Conservation (phyloP, 2,888 invertebrate species). For the Brachypterus glaber region DNA sequence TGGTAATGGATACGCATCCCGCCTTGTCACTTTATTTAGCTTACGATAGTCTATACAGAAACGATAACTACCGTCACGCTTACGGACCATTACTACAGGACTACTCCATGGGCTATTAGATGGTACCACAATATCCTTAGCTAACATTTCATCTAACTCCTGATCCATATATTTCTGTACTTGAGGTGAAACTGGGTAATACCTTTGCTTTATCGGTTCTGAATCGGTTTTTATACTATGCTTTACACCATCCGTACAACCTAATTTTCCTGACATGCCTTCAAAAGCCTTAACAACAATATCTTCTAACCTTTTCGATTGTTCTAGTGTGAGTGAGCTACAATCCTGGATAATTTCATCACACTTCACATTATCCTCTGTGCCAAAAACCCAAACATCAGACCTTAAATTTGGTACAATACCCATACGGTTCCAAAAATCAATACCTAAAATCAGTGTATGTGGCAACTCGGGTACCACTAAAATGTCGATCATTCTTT, state of each 20-base stretch:
- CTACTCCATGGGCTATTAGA: too few species aligned
- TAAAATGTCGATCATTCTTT: background rate
- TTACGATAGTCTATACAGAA: too few species aligned
- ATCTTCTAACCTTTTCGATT: background rate
- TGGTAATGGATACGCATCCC: too few species aligned
- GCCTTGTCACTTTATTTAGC: too few species aligned
- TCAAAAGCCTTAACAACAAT: too few species aligned
- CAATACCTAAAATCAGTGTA: slow-evolving; percentile 4
- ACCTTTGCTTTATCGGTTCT: slow-evolving; percentile 9
- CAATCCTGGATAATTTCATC: background rate
- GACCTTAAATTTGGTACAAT: slow-evolving; percentile 1
- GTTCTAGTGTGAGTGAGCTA: background rate
- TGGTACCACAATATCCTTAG: slow-evolving; percentile 5
- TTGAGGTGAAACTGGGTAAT: slow-evolving; percentile 8
- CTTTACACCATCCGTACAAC: background rate
- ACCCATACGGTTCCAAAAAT: slow-evolving; percentile 9
- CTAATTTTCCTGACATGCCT: too few species aligned
- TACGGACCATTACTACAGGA: too few species aligned
- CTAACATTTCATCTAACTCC: slow-evolving; percentile 9
- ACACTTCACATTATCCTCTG: background rate
- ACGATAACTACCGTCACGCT: too few species aligned
- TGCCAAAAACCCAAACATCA: too few species aligned
- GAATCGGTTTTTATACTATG: background rate
- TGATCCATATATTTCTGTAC: slow-evolving; percentile 6
- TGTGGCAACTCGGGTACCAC: slow-evolving; percentile 6